A percentile compares a stretch with the other conserved stretches of the same genome.
These are phyloP conservation scores for Eilema griseolum DNA, from an alignment of 2,888 invertebrate genomes.

Conservation along the genomic window DNA sequence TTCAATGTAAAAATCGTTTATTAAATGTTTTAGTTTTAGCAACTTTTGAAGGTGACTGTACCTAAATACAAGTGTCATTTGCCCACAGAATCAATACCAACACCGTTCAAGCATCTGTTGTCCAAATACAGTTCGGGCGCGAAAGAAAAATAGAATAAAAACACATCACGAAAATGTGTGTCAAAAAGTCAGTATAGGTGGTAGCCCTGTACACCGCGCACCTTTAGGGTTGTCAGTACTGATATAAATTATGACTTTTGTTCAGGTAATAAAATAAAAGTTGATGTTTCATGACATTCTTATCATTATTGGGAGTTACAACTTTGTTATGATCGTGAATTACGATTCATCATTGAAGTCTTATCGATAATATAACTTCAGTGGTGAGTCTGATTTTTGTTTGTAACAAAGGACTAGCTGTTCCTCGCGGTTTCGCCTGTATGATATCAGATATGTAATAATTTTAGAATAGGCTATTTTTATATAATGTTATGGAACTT, in stretches of 20 bases:
- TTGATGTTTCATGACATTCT: constrained; percentile 9
- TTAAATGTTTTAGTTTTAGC: too few relatives aligned
- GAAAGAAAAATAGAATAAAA: constrained; percentile 53
- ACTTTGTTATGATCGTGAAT: constrained; percentile 23
- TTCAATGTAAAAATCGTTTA: too few relatives aligned
- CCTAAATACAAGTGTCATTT: constrained; percentile 17
- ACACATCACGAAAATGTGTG: constrained; percentile 42
- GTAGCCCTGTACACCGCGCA: constrained; percentile 35
- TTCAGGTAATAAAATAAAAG: constrained; percentile 21
- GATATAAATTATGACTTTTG: constrained; percentile 17
- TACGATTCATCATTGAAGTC: constrained; percentile 2
- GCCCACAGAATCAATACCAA: constrained; percentile 31
- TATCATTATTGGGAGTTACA: constrained; percentile 23
- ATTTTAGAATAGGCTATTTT: too few relatives aligned
- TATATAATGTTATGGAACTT: too few relatives aligned
- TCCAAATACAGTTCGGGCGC: constrained; percentile 37
- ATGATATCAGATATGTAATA: too few relatives aligned
- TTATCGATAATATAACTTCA: neutral
- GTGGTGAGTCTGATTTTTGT: neutral
- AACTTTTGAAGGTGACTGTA: too few relatives aligned
- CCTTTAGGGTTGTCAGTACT: constrained; percentile 44
- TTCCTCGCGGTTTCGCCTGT: too few relatives aligned
- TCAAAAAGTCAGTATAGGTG: constrained; percentile 45
- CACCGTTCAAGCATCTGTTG: constrained; percentile 45
- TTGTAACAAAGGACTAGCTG: too few relatives aligned